Conservation (phyloP, 2,888 invertebrate genomes). For the Epicampocera succincta region DNA sequence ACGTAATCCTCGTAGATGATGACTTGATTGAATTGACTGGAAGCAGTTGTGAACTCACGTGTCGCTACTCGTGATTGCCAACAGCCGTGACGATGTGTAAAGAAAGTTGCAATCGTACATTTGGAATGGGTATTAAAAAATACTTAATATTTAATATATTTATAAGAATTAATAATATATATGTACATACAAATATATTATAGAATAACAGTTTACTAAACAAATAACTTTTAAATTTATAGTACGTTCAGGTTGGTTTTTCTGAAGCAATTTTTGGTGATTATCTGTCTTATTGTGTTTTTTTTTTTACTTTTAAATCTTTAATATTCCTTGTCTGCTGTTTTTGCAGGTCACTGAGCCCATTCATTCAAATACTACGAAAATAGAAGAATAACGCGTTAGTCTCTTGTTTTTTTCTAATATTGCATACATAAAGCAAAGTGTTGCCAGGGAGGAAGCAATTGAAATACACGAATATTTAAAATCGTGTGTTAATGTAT, state of each 20-base stretch:
- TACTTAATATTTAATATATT: too few relatives aligned
- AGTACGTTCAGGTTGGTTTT: constrained; percentile 4
- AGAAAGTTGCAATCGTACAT: too few relatives aligned
- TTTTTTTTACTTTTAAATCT: constrained; percentile 10
- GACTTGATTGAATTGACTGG: too few relatives aligned
- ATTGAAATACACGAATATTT: neutral
- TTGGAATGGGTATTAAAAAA: too few relatives aligned
- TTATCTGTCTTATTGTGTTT: constrained; percentile 15
- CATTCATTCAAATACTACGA: constrained; percentile 71
- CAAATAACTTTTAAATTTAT: neutral
- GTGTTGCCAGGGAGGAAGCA: constrained; percentile 17
- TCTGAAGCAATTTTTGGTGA: constrained; percentile 6
- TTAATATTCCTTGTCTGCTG: constrained; percentile 75
- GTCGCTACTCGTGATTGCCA: too few relatives aligned
- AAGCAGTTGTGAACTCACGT: too few relatives aligned
- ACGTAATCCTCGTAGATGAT: too few relatives aligned
- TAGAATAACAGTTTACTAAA: too few relatives aligned
- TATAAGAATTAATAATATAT: too few relatives aligned
- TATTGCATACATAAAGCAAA: constrained; percentile 5
- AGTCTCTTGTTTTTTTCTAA: constrained; percentile 28
- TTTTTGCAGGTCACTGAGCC: constrained; percentile 80
- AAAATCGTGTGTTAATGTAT: neutral
- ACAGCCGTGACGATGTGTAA: too few relatives aligned
- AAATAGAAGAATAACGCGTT: constrained; percentile 35
- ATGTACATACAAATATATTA: too few relatives aligned